These are phyloP conservation scores for Drosophila parthenogenetica DNA, from an alignment of 2,888 invertebrate genomes.

Conservation along the genomic window DNA sequence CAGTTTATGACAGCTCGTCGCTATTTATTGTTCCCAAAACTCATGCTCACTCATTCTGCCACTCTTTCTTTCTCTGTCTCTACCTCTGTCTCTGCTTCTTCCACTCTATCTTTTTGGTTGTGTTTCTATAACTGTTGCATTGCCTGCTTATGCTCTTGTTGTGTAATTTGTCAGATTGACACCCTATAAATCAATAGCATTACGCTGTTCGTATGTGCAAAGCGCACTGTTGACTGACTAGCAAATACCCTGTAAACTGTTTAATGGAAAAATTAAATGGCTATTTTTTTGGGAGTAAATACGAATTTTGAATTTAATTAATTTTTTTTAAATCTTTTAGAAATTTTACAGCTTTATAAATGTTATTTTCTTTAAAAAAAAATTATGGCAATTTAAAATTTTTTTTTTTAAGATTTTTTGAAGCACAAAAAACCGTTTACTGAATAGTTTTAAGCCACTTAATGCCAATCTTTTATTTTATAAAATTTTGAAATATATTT, in stretches of 20 bases:
- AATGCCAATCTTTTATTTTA: too few species aligned
- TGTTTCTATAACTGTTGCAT: slow-evolving; percentile 52
- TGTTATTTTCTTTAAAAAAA: too few species aligned
- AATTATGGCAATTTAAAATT: too few species aligned
- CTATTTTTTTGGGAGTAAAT: too few species aligned
- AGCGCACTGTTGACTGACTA: background rate
- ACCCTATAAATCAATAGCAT: slow-evolving; percentile 43
- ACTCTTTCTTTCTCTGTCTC: background rate
- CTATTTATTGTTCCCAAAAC: slow-evolving; percentile 30
- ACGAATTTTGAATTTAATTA: too few species aligned
- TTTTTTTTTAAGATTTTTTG: too few species aligned
- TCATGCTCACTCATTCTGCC: background rate
- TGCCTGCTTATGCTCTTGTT: slow-evolving; percentile 43
- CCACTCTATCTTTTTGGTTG: background rate
- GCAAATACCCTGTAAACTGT: slow-evolving; percentile 3
- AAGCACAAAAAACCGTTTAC: too few species aligned
- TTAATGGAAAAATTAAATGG: too few species aligned
- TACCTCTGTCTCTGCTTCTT: background rate
- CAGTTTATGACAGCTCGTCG: slow-evolving; percentile 67
- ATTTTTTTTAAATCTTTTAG: too few species aligned
- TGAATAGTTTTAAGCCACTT: too few species aligned
- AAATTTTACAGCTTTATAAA: too few species aligned
- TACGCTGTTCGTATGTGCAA: background rate
- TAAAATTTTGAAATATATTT: too few species aligned
- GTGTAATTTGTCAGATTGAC: slow-evolving; percentile 65